Evolutionary conservation across 2,888 invertebrate species (phyloP).

Genomic region (Lasioglossum calceatum): DNA sequence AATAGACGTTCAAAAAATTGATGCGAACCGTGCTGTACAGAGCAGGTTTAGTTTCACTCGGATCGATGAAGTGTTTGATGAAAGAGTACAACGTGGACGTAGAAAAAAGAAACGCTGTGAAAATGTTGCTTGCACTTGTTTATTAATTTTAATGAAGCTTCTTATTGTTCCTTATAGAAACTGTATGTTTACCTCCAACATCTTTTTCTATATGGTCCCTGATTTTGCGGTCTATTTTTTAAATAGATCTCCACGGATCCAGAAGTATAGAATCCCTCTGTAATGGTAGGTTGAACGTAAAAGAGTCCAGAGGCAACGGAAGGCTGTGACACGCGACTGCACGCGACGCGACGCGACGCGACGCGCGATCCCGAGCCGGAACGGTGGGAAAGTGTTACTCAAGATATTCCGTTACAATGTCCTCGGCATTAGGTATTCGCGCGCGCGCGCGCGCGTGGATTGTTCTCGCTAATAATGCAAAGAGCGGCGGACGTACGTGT

Average conservation of each 20-base stretch:
- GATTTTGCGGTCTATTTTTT: no score
- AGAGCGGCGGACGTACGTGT: conserved; percentile 48
- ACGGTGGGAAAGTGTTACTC: not conserved
- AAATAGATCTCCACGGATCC: no score
- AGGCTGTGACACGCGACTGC: not conserved
- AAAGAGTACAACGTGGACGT: no score
- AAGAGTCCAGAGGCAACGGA: not conserved
- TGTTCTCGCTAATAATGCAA: conserved; percentile 64
- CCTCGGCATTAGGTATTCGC: conserved; percentile 73
- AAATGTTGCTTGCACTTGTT: no score
- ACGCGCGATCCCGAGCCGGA: not conserved
- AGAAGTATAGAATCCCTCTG: no score
- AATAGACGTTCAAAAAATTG: not conserved
- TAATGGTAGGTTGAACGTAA: no score
- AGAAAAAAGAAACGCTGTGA: no score
- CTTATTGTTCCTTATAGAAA: no score
- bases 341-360: not conserved
- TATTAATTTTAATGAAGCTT: no score
- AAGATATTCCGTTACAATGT: not conserved
- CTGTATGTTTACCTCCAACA: no score
- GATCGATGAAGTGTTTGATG: not conserved
- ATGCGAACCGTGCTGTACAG: not conserved
- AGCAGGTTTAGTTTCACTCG: not conserved
- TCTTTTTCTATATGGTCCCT: no score
- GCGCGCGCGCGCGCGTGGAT: conserved; percentile 55